phyloP scores from a whole-genome alignment of 2,113 vertebrate species.

The Danionella cerebrum region DNA sequence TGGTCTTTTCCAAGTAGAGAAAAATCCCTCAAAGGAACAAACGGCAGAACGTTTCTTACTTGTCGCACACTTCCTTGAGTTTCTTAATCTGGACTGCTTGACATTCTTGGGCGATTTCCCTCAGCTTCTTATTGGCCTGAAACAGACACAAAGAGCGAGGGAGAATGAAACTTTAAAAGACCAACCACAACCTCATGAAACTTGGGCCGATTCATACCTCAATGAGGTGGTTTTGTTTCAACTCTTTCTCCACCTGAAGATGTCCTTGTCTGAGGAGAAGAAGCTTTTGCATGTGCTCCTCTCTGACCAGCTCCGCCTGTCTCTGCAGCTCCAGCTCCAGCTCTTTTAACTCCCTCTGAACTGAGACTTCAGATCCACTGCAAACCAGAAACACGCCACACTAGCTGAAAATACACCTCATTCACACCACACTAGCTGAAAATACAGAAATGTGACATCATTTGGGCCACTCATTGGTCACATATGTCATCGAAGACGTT shows the following conservation, averaged over 20 bases:
- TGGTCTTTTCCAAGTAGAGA: background rate
- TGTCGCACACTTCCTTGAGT: constrained; percentile 72
- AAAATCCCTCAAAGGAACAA: background rate
- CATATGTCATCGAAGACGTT: no score
- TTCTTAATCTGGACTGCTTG: constrained; percentile 71
- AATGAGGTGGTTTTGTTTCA: constrained; percentile 57
- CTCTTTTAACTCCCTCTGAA: constrained; percentile 45
- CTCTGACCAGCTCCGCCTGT: constrained; percentile 59
- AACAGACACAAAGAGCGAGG: constrained; percentile 23
- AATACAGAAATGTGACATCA: no score
- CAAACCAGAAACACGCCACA: background rate
- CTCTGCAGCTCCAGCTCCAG: constrained; percentile 57
- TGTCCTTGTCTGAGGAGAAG: constrained; percentile 66
- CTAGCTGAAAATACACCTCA: background rate
- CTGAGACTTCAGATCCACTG: constrained; percentile 51
- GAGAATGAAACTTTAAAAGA: background rate
- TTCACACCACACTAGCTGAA: background rate
- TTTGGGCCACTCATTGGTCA: no score
- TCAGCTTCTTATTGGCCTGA: constrained; percentile 69
- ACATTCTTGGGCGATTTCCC: constrained; percentile 63
- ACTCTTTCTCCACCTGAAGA: constrained; percentile 57
- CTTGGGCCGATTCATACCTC: constrained; percentile 57
- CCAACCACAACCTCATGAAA: background rate
- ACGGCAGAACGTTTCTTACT: constrained; percentile 51
- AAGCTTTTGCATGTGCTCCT: constrained; percentile 69